Evolutionary conservation across 2,888 invertebrate species (phyloP), one percentile per base, ranked within the genome.

Genomic region (Polyommatus icarus): DNA sequence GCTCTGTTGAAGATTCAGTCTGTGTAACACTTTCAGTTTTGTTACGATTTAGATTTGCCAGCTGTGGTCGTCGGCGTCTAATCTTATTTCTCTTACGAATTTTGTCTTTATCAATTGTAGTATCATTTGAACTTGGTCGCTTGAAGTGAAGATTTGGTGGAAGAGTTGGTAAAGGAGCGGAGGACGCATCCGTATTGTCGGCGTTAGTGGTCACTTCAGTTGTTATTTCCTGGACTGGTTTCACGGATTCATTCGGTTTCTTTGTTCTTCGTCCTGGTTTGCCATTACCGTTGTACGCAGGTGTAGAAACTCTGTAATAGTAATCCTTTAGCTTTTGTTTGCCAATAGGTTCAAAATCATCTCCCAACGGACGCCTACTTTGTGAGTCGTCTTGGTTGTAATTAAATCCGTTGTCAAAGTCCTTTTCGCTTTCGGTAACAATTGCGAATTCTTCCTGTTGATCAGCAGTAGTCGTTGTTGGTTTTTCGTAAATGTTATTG

Each of bases 91-190:
- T 86, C 83, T 94, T 94, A 40, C 92, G 89, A 67, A 89, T 87
- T 79, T 84, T 91, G 59, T 92, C 92, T 79, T 90, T 92, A 76
- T 92, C 91, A n/a, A 85, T 67, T 8, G 89, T 81, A 57, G 89
- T 81, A 46, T 87, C 83, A 20, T 81, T 79, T 7, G 83, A 82
- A 77, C 83, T 87, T 0, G 94, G 94, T 8, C 94, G 89, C 80
- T 90, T 94, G 82, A 92, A 94, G 82, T 94, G 92, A 82, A 86
- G 87, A 79, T 89, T 91, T 12, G 94, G 93, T n/a, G 94, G 90
- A 29, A 94, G 84, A 5, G 94, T 94, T 1, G 94, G 94, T n/a
- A 94, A 84, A 8, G 87, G 84, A 79, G 92, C 92, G n/a, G 88
- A 84, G 18, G 88, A 84, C 15, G 85, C 81, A 20, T 90, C 88